Base-by-base conservation (phyloP, 2,888 invertebrate genomes). In the Fissipunctia ypsillon region DNA sequence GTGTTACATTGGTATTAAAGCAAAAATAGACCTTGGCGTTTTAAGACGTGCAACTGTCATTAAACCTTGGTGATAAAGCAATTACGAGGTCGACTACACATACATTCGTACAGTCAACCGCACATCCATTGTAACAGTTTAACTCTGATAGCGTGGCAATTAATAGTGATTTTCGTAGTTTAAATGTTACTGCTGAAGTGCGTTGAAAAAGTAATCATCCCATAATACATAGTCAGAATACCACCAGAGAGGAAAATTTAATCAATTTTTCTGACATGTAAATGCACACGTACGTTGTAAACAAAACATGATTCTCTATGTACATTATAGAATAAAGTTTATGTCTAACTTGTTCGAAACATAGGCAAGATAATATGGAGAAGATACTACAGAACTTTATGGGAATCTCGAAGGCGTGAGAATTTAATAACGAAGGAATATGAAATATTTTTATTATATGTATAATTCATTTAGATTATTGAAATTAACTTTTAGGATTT, bases 281-380 rank as follows among this genome's bases (percentile, higher is more conserved):
- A 76, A 68, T 63, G 19, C 2, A n/a, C 52, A 25, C 38, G 63
- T 70, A 45, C 1, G 59, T 41, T 65, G 14, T 50, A 57, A 64
- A 41, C 28, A 48, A 50, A 50, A 43, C n/a, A 56, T 31, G n/a
- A 52, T 68, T 59, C 19, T 25, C 12, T 35, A 59, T 73, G 6
- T 82, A 59, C 14, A 57, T 0, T 73, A 41, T 12, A 50, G 3
- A 16, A 28, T 52, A 78, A 43, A 71, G 50, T 22, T 38, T 22
- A 38, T 38, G 14, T 54, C 1, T 25, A 41, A 68, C 50, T 84
- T 41, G 31, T 60, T 68, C 63, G 3, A 72, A 59, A 22, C 45
- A 57, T 41, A 38, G 16, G 31, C 43, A 66, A 84, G 43, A 72
- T 71, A 59, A 59, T 66, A 48, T 28, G 25, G 28, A 66, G 22